phyloP scores from a whole-genome alignment of 2,888 invertebrate genomes.

The Cantharis flavilabris region DNA sequence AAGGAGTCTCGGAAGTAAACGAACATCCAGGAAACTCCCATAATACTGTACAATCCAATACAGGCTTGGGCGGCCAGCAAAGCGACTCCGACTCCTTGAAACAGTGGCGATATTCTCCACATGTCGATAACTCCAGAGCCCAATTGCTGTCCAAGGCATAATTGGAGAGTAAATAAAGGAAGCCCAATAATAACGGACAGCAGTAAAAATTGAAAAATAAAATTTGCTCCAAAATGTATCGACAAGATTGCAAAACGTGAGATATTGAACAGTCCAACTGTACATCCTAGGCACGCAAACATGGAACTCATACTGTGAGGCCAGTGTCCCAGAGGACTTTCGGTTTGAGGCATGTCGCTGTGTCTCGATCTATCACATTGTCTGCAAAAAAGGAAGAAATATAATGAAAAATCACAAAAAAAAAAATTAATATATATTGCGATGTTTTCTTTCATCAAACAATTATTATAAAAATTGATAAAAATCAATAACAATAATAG shows the following conservation, averaged over 20 bases:
- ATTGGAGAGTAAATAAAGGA: constrained; percentile 82
- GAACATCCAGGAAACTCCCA: constrained; percentile 90
- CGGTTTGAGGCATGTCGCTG: constrained; percentile 56
- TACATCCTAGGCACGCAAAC: constrained; percentile 82
- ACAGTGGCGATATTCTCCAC: constrained; percentile 92
- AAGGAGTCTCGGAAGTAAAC: constrained; percentile 88
- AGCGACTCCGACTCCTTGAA: constrained; percentile 87
- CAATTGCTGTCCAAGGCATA: constrained; percentile 83
- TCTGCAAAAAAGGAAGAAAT: constrained; percentile 51
- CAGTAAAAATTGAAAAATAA: constrained; percentile 85
- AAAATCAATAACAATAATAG: too few relatives aligned
- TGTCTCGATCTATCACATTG: constrained; percentile 58
- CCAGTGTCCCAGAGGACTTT: constrained; percentile 66
- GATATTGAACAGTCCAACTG: constrained; percentile 86
- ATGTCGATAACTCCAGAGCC: constrained; percentile 86
- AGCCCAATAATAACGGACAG: constrained; percentile 73
- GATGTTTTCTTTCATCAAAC: too few relatives aligned
- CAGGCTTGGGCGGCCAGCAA: constrained; percentile 78
- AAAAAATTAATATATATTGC: too few relatives aligned
- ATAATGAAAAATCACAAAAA: too few relatives aligned
- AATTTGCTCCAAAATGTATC: constrained; percentile 86
- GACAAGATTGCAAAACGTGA: constrained; percentile 86
- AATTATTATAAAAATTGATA: too few relatives aligned
- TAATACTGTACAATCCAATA: constrained; percentile 84
- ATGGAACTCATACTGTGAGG: constrained; percentile 76